These are phyloP conservation scores for Steinernema feltiae DNA, from an alignment of 1,140 invertebrate genomes.

Conservation along the genomic window DNA sequence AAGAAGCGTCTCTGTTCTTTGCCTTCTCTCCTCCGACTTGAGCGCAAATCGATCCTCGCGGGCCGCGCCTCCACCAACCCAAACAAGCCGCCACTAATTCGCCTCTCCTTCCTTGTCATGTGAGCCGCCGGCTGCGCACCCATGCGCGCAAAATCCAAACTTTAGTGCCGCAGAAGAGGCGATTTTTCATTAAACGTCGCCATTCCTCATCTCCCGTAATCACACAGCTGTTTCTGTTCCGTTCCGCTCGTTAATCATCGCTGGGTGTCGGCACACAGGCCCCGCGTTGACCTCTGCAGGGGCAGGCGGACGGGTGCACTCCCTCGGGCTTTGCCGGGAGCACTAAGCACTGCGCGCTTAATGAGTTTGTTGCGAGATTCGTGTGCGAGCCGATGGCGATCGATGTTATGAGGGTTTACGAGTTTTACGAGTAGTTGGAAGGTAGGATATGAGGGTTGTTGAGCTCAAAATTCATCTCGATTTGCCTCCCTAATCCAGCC, in stretches of 20 bases:
- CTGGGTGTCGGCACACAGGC: neutral
- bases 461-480: neutral
- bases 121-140: too few species aligned
- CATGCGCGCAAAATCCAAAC: too few species aligned
- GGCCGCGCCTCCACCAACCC: too few species aligned
- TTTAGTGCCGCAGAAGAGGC: too few species aligned
- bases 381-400: neutral
- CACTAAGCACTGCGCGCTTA: neutral
- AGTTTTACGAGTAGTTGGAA: neutral
- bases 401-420: neutral
- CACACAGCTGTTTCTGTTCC: slow-evolving; percentile 3
- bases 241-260: neutral
- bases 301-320: neutral
- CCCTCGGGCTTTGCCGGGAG: too few species aligned
- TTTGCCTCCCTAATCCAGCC: neutral
- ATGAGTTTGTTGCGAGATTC: neutral
- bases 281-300: neutral
- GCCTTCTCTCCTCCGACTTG: too few species aligned
- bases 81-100: too few species aligned
- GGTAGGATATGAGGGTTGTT: neutral
- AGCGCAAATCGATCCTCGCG: too few species aligned
- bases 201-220: neutral
- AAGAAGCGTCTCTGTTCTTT: too few species aligned
- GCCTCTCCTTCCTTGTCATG: too few species aligned
- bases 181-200: neutral